These are phyloP conservation scores for Contarinia nasturtii DNA, from an alignment of 1,140 invertebrate genomes.

Conservation along the genomic window DNA sequence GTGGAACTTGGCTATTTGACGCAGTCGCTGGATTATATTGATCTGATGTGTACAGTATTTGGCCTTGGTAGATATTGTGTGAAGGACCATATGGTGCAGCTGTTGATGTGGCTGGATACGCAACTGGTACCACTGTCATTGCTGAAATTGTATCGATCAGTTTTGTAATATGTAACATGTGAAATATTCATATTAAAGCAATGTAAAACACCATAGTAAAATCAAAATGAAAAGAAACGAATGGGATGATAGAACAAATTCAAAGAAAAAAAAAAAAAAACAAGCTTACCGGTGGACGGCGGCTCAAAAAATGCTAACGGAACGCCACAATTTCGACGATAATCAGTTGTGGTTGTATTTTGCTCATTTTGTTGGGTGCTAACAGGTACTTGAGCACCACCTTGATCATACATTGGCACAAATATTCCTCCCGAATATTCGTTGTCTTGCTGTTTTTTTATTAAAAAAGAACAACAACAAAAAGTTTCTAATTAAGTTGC, in stretches of 20 bases:
- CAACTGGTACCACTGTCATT: slow-evolving; percentile 9
- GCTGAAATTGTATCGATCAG: slow-evolving; percentile 9
- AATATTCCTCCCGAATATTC: slow-evolving; percentile 18
- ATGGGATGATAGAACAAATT: too few species aligned
- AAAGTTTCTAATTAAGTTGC: background rate
- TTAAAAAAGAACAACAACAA: slow-evolving; percentile 8
- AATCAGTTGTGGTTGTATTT: too few species aligned
- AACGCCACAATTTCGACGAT: slow-evolving; percentile 6
- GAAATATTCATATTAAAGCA: too few species aligned
- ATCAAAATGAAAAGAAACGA: too few species aligned
- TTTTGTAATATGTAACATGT: slow-evolving; percentile 12
- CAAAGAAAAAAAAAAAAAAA: too few species aligned
- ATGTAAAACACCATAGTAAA: too few species aligned
- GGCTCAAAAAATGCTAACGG: slow-evolving; percentile 14
- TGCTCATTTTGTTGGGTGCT: too few species aligned
- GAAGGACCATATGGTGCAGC: slow-evolving; percentile 4
- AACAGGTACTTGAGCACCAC: too few species aligned
- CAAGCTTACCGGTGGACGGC: slow-evolving; percentile 11
- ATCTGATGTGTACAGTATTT: slow-evolving; percentile 20
- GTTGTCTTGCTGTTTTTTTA: slow-evolving; percentile 8
- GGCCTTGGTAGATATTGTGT: slow-evolving; percentile 15
- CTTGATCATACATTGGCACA: slow-evolving; percentile 23
- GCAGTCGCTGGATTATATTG: slow-evolving; percentile 10
- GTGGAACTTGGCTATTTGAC: slow-evolving; percentile 14
- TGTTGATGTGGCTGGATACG: slow-evolving; percentile 18